These are phyloP conservation scores for Resseliella maxima DNA, from an alignment of 2,888 invertebrate genomes.

Conservation along the genomic window DNA sequence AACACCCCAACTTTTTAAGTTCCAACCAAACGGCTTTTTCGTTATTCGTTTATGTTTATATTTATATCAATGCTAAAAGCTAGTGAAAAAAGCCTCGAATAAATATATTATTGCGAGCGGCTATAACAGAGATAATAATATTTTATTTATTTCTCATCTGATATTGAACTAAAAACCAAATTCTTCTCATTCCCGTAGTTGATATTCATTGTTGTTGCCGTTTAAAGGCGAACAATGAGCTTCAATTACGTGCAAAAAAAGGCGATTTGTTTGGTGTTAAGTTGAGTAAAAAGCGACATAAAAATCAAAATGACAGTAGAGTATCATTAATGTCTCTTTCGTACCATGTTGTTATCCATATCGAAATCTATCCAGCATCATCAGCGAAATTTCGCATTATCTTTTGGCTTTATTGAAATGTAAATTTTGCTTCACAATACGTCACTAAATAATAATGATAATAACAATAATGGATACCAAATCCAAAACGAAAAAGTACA, in stretches of 20 bases:
- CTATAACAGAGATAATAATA: constrained; percentile 39
- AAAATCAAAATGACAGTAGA: constrained; percentile 24
- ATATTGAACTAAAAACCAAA: not conserved
- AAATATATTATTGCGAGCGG: constrained; percentile 51
- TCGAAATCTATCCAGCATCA: constrained; percentile 28
- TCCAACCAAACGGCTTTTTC: not conserved
- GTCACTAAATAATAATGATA: constrained; percentile 51
- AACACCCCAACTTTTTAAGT: not conserved
- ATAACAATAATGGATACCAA: constrained; percentile 16
- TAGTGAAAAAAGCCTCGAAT: not conserved
- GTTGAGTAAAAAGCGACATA: not conserved
- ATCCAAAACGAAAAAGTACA: not conserved
- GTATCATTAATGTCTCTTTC: not conserved
- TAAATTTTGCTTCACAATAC: constrained; percentile 43
- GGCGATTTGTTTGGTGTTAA: constrained; percentile 44
- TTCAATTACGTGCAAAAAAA: constrained; percentile 52
- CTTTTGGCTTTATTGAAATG: constrained; percentile 49
- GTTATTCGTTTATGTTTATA: too few species aligned
- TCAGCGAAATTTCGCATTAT: constrained; percentile 54
- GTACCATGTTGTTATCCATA: constrained; percentile 44
- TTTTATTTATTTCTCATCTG: constrained; percentile 40
- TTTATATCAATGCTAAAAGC: constrained; percentile 26
- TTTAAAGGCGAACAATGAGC: constrained; percentile 49
- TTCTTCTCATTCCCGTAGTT: not conserved
- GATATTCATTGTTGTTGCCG: constrained; percentile 22